Conservation (phyloP, 64 coral and sea anemone species). For the Actinia tenebrosa region DNA sequence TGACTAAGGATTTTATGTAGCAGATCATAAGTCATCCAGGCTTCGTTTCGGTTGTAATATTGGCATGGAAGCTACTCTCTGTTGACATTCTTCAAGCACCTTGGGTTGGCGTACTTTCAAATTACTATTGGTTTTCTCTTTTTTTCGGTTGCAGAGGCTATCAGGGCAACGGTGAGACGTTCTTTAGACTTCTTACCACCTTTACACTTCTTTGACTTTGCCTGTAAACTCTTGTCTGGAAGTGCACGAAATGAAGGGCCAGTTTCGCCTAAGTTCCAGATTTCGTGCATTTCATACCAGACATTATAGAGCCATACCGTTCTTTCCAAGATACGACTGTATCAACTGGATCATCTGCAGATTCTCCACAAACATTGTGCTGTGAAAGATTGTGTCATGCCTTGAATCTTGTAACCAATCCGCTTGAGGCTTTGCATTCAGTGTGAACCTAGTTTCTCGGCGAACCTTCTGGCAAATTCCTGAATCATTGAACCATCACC, state of each 20-base stretch:
- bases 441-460: slow-evolving; percentile 46
- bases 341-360: slow-evolving; percentile 36
- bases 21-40: slow-evolving; percentile 63
- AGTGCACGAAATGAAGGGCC: slow-evolving; percentile 27
- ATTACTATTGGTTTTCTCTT: slow-evolving; percentile 56
- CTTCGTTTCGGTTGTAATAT: slow-evolving; percentile 45
- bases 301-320: slow-evolving; percentile 20
- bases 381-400: no score
- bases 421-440: slow-evolving; percentile 60
- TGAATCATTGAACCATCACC: slow-evolving; percentile 50
- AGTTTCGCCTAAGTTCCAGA: slow-evolving; percentile 67
- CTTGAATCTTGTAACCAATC: slow-evolving; percentile 63
- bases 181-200: slow-evolving; percentile 60
- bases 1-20: slow-evolving; percentile 49
- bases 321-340: slow-evolving; percentile 57
- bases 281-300: slow-evolving; percentile 46
- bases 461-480: slow-evolving; percentile 44
- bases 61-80: slow-evolving; percentile 12
- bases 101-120: slow-evolving; percentile 56
- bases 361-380: slow-evolving; percentile 58
- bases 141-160: slow-evolving; percentile 41
- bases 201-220: slow-evolving; percentile 59
- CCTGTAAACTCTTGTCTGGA: slow-evolving; percentile 56
- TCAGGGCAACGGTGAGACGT: slow-evolving; percentile 36
- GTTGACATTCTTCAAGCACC: slow-evolving; percentile 6